Base-by-base conservation (phyloP, 2,888 invertebrate genomes). In the Hydroisotoma schaefferi region DNA sequence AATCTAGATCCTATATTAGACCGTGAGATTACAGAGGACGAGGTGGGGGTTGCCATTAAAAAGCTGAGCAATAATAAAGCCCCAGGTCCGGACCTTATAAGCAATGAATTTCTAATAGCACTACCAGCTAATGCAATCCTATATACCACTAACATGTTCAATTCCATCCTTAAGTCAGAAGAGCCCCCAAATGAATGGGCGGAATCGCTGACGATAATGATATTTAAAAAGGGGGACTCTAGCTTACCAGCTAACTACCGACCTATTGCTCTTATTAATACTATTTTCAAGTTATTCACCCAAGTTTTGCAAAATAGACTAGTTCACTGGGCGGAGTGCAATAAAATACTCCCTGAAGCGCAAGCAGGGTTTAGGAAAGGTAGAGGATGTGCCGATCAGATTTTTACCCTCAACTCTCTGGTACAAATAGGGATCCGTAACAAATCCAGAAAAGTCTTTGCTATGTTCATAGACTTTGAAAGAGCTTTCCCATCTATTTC, bases 321-420 rank as follows among this genome's bases (percentile, higher is more conserved):
- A 6, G 15, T 5, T 1, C 44, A 28, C 2, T 73, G 71, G 72
- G 63, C 2, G 72, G 73, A 2, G 73, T 73, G 37, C 55, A 72
- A 55, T 49, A 25, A 22, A 33, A 52, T 23, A 48, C n/a, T n/a
- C n/a, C n/a, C n/a, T n/a, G n/a, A n/a, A n/a, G n/a, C n/a, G n/a
- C n/a, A n/a, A n/a, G n/a, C n/a, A n/a, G n/a, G n/a, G n/a, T n/a
- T n/a, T n/a, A n/a, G n/a, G n/a, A n/a, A n/a, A n/a, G n/a, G n/a
- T n/a, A n/a, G n/a, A n/a, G n/a, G n/a, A n/a, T n/a, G n/a, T n/a
- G n/a, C n/a, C n/a, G n/a, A n/a, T n/a, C n/a, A n/a, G n/a, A n/a
- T 8, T 33, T 33, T 33, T 15, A 33, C 33, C 8, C 15, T 33
- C 8, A 33, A 33, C 33, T 33, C 33, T 33, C 15, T 8, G 8